phyloP scores from a whole-genome alignment of 2,113 vertebrate species.

The Pomatostomus ruficeps region DNA sequence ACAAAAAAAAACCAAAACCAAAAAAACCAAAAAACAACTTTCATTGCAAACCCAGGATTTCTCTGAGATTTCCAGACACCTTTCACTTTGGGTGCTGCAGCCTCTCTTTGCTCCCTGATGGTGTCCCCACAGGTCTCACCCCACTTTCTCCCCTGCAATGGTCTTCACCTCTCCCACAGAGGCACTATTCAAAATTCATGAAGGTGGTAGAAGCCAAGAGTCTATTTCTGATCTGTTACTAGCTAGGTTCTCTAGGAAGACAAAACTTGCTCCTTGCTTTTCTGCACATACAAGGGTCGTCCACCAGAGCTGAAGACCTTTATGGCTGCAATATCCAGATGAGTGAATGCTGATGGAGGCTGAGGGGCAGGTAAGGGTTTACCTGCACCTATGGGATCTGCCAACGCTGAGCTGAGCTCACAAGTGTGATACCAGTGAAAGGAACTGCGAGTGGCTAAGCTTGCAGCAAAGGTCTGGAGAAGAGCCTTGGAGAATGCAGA shows the following conservation, averaged over 20 bases:
- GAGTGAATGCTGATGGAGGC: neutral
- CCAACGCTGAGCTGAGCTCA: neutral
- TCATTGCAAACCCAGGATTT: neutral
- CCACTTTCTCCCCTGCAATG: neutral
- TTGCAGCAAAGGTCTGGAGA: neutral
- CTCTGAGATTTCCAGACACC: neutral
- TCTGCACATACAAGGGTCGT: neutral
- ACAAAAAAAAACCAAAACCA: neutral
- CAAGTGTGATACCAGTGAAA: neutral
- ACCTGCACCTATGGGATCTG: neutral
- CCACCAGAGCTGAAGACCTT: neutral
- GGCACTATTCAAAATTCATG: neutral
- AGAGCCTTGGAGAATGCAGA: neutral
- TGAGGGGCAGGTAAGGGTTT: neutral
- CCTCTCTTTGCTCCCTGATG: neutral
- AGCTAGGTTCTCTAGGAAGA: neutral
- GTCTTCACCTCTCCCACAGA: neutral
- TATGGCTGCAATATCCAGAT: neutral
- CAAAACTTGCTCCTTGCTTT: neutral
- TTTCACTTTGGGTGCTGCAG: neutral
- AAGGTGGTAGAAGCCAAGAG: neutral
- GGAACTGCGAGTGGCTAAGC: neutral
- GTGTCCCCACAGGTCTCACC: neutral
- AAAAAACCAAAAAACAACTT: too few relatives aligned
- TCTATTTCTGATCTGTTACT: neutral